Evolutionary conservation across 1,140 invertebrate species (phyloP).

Genomic region (Lysiphlebus fabarum): DNA sequence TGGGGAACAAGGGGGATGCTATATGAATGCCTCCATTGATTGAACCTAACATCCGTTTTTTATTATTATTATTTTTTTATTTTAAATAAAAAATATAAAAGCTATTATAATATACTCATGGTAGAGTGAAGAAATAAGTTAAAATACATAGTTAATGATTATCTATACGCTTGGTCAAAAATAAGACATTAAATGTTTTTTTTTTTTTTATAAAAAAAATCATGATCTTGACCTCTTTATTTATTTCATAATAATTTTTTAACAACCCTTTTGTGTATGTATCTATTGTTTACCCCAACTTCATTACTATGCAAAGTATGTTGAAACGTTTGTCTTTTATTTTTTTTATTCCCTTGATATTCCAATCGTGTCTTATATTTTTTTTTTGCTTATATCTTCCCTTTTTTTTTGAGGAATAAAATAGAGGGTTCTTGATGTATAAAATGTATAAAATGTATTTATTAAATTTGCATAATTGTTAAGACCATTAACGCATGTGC

Average conservation of each 20-base stretch:
- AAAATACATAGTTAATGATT: slow-evolving; percentile 47
- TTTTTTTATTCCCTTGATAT: slow-evolving; percentile 24
- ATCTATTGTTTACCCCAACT: slow-evolving; percentile 24
- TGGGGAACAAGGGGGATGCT: slow-evolving; percentile 13
- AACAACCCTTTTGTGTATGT: slow-evolving; percentile 12
- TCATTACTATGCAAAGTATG: slow-evolving; percentile 18
- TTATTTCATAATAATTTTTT: background rate
- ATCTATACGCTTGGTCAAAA: slow-evolving; percentile 33
- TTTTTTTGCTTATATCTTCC: slow-evolving; percentile 17
- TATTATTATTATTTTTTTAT: background rate
- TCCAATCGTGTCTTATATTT: slow-evolving; percentile 23
- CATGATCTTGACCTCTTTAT: slow-evolving; percentile 26
- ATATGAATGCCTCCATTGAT: slow-evolving; percentile 47
- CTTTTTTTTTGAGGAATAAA: background rate
- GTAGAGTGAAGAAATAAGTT: slow-evolving; percentile 1
- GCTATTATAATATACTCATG: background rate
- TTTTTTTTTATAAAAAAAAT: slow-evolving; percentile 24
- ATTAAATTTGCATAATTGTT: too few relatives aligned
- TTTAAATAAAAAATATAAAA: slow-evolving; percentile 7
- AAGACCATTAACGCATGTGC: too few relatives aligned
- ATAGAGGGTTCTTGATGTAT: too few relatives aligned
- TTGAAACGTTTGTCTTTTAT: slow-evolving; percentile 13
- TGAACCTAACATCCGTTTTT: slow-evolving; percentile 33
- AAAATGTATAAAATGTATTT: too few relatives aligned
- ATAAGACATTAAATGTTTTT: slow-evolving; percentile 45